These are phyloP conservation scores for Silurus glanis DNA, from an alignment of 2,113 vertebrate species.

Conservation along the genomic window DNA sequence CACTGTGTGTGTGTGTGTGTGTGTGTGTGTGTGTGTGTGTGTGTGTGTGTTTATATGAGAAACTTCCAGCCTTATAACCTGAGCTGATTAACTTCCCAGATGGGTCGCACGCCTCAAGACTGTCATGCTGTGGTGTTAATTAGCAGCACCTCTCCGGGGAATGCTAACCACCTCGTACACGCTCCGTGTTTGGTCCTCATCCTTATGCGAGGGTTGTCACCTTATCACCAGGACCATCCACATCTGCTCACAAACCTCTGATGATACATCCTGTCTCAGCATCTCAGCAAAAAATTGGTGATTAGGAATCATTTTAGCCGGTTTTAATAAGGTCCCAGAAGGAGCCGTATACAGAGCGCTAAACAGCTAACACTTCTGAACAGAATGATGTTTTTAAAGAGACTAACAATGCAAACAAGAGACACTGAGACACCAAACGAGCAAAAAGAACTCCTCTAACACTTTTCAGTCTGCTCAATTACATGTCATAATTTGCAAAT, in stretches of 20 bases:
- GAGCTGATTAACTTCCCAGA: slow-evolving; percentile 38
- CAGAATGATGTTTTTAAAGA: background rate
- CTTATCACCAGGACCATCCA: background rate
- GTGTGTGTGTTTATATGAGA: background rate
- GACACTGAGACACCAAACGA: background rate
- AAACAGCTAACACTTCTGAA: background rate
- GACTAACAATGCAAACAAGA: background rate
- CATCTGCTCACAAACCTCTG: background rate
- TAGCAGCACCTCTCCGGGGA: slow-evolving; percentile 11
- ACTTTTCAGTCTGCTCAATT: too few relatives aligned
- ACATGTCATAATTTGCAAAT: too few relatives aligned
- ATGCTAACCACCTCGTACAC: background rate
- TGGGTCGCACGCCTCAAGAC: slow-evolving; percentile 7
- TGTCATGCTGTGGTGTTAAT: slow-evolving; percentile 32
- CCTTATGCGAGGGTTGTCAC: background rate
- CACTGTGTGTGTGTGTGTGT: background rate
- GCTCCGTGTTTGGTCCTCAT: background rate
- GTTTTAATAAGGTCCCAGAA: background rate
- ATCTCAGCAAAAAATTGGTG: background rate
- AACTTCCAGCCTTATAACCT: background rate
- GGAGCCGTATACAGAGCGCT: background rate
- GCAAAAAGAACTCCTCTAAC: background rate
- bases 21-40: background rate
- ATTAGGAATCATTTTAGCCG: background rate
- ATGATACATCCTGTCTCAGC: too few relatives aligned